Conservation (phyloP, 2,113 vertebrate species). For the Mormyrus iriodes region DNA sequence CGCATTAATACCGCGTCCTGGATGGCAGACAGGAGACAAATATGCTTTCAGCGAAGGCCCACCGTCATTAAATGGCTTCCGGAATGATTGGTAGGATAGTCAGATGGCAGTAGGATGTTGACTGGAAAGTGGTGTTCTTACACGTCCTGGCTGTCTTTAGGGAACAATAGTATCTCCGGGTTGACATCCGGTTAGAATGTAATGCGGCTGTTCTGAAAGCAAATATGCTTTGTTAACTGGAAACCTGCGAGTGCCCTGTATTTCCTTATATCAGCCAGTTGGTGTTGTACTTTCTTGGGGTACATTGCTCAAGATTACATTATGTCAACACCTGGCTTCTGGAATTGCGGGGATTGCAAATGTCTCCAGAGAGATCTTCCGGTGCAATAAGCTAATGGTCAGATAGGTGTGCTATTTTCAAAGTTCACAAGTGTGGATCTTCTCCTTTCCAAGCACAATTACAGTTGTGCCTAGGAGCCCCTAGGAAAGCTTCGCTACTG, state of each 20-base stretch:
- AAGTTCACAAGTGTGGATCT: neutral
- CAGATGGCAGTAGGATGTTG: neutral
- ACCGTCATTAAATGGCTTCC: neutral
- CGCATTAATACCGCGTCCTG: constrained; percentile 41
- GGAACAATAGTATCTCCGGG: neutral
- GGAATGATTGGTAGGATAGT: neutral
- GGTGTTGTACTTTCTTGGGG: neutral
- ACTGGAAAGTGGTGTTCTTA: neutral
- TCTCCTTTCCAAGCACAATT: neutral
- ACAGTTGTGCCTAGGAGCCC: too few relatives aligned
- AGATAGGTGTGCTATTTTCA: neutral
- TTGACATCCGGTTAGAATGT: neutral
- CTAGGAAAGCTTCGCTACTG: neutral
- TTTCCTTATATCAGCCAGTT: neutral
- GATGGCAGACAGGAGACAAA: constrained; percentile 17
- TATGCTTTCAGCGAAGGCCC: neutral
- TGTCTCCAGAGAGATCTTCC: neutral
- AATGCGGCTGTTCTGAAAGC: neutral
- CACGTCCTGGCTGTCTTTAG: neutral
- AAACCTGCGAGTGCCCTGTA: too few relatives aligned
- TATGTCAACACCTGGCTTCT: neutral
- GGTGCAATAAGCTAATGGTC: neutral
- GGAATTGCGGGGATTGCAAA: neutral
- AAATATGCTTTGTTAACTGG: neutral
- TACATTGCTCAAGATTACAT: neutral